Evolutionary conservation across 2,888 invertebrate species (phyloP).

Genomic region (Sinhomidia bicolor): DNA sequence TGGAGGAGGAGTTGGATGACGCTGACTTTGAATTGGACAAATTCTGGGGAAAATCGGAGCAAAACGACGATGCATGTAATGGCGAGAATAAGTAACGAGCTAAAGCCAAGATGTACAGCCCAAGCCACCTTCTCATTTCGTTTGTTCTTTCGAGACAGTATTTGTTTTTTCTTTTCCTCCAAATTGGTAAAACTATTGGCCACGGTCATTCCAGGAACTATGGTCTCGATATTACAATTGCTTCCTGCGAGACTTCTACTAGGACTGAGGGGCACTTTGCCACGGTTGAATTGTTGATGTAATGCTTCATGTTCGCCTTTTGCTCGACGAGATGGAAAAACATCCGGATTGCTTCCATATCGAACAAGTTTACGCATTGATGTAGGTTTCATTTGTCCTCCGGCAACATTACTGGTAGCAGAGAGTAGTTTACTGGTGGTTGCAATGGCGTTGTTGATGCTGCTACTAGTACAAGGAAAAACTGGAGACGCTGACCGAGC

Average conservation of each 20-base stretch:
- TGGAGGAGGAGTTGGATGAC: not conserved
- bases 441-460: not conserved
- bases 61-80: slow-evolving; percentile 74
- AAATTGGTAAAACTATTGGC: slow-evolving; percentile 24
- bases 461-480: slow-evolving; percentile 14
- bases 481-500: not conserved
- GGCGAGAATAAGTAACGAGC: slow-evolving; percentile 72
- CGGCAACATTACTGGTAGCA: slow-evolving; percentile 8
- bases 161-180: slow-evolving; percentile 58
- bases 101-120: slow-evolving; percentile 72
- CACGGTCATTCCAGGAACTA: slow-evolving; percentile 17
- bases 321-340: slow-evolving; percentile 46
- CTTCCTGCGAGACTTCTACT: slow-evolving; percentile 48
- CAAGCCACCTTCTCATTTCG: slow-evolving; percentile 77
- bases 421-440: slow-evolving; percentile 5
- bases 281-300: slow-evolving; percentile 40
- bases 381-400: slow-evolving; percentile 52
- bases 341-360: slow-evolving; percentile 65
- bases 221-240: slow-evolving; percentile 35
- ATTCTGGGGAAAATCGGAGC: slow-evolving; percentile 62
- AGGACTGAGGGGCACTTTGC: not conserved
- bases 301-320: slow-evolving; percentile 25
- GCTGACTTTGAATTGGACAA: not conserved
- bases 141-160: slow-evolving; percentile 75
- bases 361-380: slow-evolving; percentile 54